Evolutionary conservation across 2,113 vertebrate genomes (phyloP).

Genomic region (Sorex fumeus): DNA sequence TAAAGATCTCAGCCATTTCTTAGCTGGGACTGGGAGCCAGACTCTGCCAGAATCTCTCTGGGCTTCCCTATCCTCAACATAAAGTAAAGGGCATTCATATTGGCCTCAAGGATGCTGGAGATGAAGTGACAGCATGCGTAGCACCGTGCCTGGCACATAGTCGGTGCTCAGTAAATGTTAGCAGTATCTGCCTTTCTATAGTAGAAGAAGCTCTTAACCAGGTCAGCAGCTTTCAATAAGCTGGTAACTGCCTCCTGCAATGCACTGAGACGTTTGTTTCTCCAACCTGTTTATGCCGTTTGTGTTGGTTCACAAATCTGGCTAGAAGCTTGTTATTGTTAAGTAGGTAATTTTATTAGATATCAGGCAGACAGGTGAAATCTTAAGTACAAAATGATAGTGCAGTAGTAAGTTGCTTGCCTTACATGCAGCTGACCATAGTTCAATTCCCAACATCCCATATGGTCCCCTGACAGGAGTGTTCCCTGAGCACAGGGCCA

Average conservation of each 20-base stretch:
- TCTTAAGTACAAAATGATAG: neutral
- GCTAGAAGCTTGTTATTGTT: conserved; percentile 26
- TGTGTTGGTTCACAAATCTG: conserved; percentile 2
- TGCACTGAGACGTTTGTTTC: neutral
- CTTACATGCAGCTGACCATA: no score
- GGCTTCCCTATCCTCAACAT: neutral
- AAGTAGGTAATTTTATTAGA: conserved; percentile 56
- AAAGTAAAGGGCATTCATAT: neutral
- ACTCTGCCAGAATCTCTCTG: neutral
- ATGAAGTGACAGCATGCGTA: neutral
- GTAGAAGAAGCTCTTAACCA: neutral
- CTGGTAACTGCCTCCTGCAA: neutral
- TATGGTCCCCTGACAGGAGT: no score
- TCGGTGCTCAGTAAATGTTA: neutral
- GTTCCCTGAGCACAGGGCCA: no score
- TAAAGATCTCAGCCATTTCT: conserved; percentile 17
- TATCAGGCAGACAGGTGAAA: conserved; percentile 42
- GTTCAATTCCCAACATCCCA: no score
- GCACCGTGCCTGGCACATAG: neutral
- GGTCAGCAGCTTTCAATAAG: neutral
- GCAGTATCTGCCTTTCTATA: neutral
- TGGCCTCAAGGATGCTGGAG: neutral
- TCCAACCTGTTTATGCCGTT: neutral
- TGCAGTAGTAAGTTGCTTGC: no score
- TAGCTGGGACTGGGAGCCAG: neutral